These are phyloP conservation scores for Labeo rohita DNA, from an alignment of 2,113 vertebrate genomes.

Conservation along the genomic window DNA sequence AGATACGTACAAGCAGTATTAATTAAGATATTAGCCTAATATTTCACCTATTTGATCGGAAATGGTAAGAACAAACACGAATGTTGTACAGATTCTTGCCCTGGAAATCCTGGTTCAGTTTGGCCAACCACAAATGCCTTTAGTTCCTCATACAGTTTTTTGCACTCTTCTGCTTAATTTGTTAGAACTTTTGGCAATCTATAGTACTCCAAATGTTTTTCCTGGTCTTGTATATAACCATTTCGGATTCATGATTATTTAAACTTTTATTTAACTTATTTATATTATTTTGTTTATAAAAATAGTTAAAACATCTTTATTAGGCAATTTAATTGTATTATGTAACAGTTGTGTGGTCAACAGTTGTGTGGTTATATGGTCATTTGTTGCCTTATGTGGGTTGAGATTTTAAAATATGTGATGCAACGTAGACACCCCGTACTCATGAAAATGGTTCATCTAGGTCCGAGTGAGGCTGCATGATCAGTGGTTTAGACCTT, in stretches of 20 bases:
- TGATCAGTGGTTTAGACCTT: slow-evolving; percentile 68
- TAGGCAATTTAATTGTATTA: background rate
- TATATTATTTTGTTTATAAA: background rate
- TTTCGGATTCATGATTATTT: background rate
- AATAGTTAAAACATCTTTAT: background rate
- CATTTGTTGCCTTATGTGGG: background rate
- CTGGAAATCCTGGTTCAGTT: too few species aligned
- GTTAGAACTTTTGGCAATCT: too few species aligned
- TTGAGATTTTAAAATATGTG: background rate
- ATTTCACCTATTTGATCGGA: too few species aligned
- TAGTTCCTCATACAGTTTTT: too few species aligned
- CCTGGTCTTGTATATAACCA: too few species aligned
- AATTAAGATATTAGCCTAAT: too few species aligned
- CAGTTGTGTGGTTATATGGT: background rate
- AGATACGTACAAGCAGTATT: too few species aligned
- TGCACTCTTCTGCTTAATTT: too few species aligned
- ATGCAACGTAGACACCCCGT: background rate
- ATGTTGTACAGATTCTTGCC: too few species aligned
- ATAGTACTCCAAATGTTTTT: too few species aligned
- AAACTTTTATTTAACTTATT: background rate
- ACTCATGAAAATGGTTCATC: background rate
- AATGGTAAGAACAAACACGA: too few species aligned
- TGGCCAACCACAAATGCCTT: too few species aligned
- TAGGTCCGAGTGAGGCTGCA: slow-evolving; percentile 45
- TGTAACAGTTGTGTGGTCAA: background rate